A percentile compares a stretch with the other conserved stretches of the same genome.
Evolutionary conservation across 35 echinoderm and acorn worm species (phyloP).

Genomic region (Hemicentrotus pulcherrimus): DNA sequence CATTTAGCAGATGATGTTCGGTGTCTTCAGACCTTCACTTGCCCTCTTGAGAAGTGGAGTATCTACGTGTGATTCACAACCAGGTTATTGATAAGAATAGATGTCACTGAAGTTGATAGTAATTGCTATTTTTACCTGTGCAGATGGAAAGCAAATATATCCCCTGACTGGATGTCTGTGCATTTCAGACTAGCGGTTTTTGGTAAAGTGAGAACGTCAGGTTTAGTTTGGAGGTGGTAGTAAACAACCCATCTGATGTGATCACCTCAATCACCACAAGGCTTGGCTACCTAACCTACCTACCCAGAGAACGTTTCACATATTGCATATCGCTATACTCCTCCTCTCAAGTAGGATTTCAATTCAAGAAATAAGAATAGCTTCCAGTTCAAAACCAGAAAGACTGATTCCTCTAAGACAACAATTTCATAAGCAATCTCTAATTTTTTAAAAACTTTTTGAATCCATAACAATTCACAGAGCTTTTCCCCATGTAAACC

Average conservation of each 20-base stretch:
- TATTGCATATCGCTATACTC: not conserved
- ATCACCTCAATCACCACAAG: slow-evolving; percentile 36
- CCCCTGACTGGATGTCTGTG: not conserved
- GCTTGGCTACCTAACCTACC: not conserved
- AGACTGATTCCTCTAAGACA: no score
- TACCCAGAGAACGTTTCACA: not conserved
- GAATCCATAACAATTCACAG: not conserved
- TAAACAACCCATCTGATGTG: slow-evolving; percentile 4
- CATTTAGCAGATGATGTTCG: not conserved
- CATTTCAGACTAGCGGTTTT: not conserved
- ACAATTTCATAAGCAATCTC: not conserved
- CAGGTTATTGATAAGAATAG: not conserved
- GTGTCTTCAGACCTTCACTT: not conserved
- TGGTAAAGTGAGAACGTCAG: slow-evolving; percentile 20
- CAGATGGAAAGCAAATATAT: not conserved
- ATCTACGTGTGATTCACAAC: not conserved
- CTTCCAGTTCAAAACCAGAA: no score
- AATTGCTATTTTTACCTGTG: not conserved
- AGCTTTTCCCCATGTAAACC: not conserved
- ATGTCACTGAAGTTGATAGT: not conserved
- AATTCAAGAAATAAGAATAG: not conserved
- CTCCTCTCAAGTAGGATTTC: not conserved
- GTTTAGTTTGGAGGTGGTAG: slow-evolving; percentile 43
- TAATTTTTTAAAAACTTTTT: not conserved
- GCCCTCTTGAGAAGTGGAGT: not conserved